Base-by-base conservation (phyloP, 2,888 invertebrate genomes). In the Ctena decussata region DNA sequence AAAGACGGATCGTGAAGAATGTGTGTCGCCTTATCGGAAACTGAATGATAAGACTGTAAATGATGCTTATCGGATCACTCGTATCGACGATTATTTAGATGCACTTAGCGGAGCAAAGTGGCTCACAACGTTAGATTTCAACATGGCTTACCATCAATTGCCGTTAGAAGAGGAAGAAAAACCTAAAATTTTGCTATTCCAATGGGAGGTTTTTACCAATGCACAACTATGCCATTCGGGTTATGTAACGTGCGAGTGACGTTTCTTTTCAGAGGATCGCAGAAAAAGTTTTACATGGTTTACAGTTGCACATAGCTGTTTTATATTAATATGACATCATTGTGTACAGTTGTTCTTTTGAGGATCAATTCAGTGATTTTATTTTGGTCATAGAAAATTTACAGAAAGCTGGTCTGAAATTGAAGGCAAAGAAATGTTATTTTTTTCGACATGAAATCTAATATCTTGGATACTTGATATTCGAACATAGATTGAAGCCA, bases 1-100 rank as follows among this genome's bases (percentile, higher is more conserved):
- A 76, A 84, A 60, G 86, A 82, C 70, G 49, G 53, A 21, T 35
- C 73, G 0, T 86, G 83, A 80, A 39, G 83, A 57, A 77, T 85
- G 73, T 85, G 85, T 39, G 53, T 82, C 0, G 80, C 84, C 35
- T n/a, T 76, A 84, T 32, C 69, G 82, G 3, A 84, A 74, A 39
- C 65, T 84, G 27, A 87, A 87, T 44, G 74, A 70, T 15, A 84
- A 79, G 32, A 87, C 84, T 15, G 46, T 87, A 18, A 87, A 87
- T n/a, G 84, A 87, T 77, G 84, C 84, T 2, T 82, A 87, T 71
- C 82, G 82, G 2, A 46, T 87, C 72, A 79, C 84, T 11, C 72
- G 82, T 53, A 83, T 87, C n/a, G 39, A 80, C 12, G 77, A 87
- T 24, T 82, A 82, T 53, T 37, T 82, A 3, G 84, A 84, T 41